Conservation (phyloP, 2,113 vertebrate genomes). For the Riparia riparia region DNA sequence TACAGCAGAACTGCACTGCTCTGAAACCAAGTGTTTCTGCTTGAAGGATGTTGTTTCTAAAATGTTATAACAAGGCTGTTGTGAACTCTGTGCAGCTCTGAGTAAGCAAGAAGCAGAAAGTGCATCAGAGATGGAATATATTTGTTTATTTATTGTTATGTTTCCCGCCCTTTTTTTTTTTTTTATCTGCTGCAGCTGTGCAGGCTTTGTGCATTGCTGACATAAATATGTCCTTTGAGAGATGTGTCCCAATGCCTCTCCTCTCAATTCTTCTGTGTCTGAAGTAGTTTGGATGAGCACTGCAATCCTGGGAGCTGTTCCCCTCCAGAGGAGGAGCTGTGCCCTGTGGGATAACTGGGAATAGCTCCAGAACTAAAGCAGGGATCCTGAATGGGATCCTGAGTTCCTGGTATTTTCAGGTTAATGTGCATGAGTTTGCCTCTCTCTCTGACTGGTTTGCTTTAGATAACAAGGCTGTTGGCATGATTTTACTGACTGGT, state of each 20-base stretch:
- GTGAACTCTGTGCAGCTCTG: neutral
- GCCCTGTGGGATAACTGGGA: rapidly evolving
- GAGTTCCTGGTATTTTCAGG: neutral
- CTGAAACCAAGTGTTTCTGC: neutral
- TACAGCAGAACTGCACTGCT: neutral
- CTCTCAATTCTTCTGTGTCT: neutral
- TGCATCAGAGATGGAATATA: neutral
- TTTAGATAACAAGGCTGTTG: neutral
- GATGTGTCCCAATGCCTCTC: rapidly evolving
- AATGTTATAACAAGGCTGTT: neutral
- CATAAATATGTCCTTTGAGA: neutral
- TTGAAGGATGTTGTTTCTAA: neutral
- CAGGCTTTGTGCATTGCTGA: neutral
- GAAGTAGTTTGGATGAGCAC: neutral
- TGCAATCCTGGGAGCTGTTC: neutral
- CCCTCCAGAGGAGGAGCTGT: neutral
- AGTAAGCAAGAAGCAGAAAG: neutral
- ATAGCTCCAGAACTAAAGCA: neutral
- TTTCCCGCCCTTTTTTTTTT: neutral
- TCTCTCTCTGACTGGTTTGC: neutral
- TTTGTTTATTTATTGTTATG: neutral
- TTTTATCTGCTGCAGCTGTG: neutral
- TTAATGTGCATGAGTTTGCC: neutral
- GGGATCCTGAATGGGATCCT: neutral
- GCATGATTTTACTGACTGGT: neutral